These are phyloP conservation scores for Oophaga pumilio DNA, from an alignment of 2,113 vertebrate species.

Conservation along the genomic window DNA sequence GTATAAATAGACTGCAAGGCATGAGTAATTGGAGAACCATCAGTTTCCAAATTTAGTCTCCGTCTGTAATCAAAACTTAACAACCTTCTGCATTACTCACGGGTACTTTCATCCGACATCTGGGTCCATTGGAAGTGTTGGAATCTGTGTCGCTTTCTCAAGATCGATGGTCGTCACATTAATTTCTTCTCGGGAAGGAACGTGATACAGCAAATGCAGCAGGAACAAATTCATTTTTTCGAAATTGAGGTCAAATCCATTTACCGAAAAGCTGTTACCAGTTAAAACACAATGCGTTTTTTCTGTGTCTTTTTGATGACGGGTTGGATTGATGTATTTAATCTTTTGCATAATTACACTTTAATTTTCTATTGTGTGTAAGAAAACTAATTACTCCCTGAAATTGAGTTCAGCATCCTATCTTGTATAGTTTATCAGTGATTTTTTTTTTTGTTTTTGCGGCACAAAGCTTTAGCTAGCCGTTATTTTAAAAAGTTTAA, in stretches of 20 bases:
- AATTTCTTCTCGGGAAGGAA: conserved; percentile 11
- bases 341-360: conserved; percentile 25
- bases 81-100: not conserved
- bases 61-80: conserved; percentile 13
- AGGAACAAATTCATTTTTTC: not conserved
- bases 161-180: not conserved
- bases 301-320: not conserved
- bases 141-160: not conserved
- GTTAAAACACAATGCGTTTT: not conserved
- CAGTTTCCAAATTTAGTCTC: conserved; percentile 4
- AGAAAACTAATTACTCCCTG: conserved; percentile 17
- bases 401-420: conserved; percentile 4
- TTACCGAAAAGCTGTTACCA: not conserved
- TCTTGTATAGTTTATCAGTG: not conserved
- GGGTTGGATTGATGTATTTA: conserved; percentile 19
- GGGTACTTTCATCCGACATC: not conserved
- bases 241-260: conserved; percentile 40
- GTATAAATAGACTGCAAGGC: not conserved
- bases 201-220: not conserved
- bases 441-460: not conserved
- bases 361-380: conserved; percentile 11
- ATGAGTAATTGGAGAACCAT: not conserved
- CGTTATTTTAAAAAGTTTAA: not conserved
- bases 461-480: not conserved
- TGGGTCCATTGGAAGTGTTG: not conserved